These are phyloP conservation scores for Acanthococcus lagerstroemiae DNA, from an alignment of 2,888 invertebrate genomes.

Conservation along the genomic window DNA sequence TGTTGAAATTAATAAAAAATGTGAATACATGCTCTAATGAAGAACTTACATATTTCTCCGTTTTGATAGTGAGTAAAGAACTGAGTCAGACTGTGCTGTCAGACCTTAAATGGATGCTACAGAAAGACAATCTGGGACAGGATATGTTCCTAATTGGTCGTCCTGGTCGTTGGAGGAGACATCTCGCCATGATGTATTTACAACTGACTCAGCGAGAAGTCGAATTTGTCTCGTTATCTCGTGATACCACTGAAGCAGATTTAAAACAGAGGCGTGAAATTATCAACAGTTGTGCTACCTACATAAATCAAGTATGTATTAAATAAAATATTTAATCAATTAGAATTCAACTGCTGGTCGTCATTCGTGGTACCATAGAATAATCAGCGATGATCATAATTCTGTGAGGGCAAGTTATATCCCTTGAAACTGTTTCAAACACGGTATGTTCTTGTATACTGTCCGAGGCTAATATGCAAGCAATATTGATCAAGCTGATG, in stretches of 20 bases:
- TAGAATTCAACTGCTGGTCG: background rate
- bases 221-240: slow-evolving; percentile 84
- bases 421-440: no score
- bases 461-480: no score
- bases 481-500: no score
- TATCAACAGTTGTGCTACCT: slow-evolving; percentile 71
- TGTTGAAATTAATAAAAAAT: no score
- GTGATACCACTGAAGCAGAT: slow-evolving; percentile 95
- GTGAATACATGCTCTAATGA: background rate
- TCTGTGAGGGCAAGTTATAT: no score
- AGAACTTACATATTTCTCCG: background rate
- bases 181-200: slow-evolving; percentile 76
- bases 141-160: slow-evolving; percentile 90
- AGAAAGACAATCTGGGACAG: slow-evolving; percentile 84
- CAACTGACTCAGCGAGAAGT: slow-evolving; percentile 81
- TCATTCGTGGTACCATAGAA: no score
- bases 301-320: slow-evolving; percentile 94
- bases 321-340: no score
- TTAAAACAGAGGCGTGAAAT: slow-evolving; percentile 93
- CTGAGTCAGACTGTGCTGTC: slow-evolving; percentile 62
- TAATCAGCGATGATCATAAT: no score
- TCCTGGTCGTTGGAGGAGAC: slow-evolving; percentile 73
- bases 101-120: slow-evolving; percentile 90
- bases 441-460: no score
- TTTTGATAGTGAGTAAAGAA: slow-evolving; percentile 49